Base-by-base conservation (phyloP, 2,797 vertebrate genomes). In the Thripadectes ignobilis region DNA sequence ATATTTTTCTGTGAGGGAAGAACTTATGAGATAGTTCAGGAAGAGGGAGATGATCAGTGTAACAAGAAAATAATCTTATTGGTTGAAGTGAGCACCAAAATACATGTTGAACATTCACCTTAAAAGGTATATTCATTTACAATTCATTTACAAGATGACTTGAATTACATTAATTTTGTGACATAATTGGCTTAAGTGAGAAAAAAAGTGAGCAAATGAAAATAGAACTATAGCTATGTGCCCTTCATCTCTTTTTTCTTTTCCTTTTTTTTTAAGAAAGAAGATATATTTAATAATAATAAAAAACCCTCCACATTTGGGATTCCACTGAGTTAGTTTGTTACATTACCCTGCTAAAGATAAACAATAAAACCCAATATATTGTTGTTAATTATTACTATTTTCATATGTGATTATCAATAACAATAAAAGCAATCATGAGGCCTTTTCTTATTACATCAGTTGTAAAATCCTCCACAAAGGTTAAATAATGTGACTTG, bases 261-360 rank as follows among this genome's bases (percentile, higher is more conserved):
- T 58, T 23, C 36, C 12, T 34, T 34, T 23, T 39, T 43, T 36
- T 11, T 8, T 17, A 27, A 1, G 24, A 59, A 21, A 49, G 11
- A 38, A 66, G 5, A 17, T 32, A 5, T 14, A 36, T 43, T 49
- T 55, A 55, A 43, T 62, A 62, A 19, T 14, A 62, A 34, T 19
- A 14, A 39, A 41, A 2, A 41, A 8, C 7, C 2, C 0, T 7
- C 3, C 9, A 10, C 6, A 72, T 81, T 57, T 74, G 10, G 6
- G 17, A 22, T 65, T 81, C 63, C 51, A 63, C 6, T 19, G 14
- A 65, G 7, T 57, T 68, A 59, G 16, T 36, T 67, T 67, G 30
- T n/a, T 51, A 26, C 5, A 36, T 73, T 58, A 51, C 7, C 11
- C 9, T 14, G 15, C 5, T 81, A 36, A 63, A 83, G 29, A 54